Evolutionary conservation across 2,113 vertebrate genomes (phyloP), one percentile per base, ranked within the genome.

Genomic region (Symphodus melops): DNA sequence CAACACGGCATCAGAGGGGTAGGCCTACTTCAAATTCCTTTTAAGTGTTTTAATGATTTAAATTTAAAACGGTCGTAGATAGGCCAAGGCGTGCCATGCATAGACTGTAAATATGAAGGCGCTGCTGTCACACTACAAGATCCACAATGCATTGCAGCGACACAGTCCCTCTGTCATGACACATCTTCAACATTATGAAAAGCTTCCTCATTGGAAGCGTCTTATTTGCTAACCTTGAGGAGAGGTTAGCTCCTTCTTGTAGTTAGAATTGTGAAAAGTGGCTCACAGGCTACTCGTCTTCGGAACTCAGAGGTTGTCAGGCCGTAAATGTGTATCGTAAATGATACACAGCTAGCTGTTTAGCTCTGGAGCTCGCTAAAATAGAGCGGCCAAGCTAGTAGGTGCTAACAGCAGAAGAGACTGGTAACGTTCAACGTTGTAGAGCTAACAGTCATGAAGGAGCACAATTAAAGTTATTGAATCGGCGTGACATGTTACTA

Each of bases 61-160:
- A 2, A 25, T 25, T 25, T 25, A 2, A 25, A 25, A 25, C 25
- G 2, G 25, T 25, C 25, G 25, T 25, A 25, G 25, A 25, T 25
- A 25, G 25, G 25, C 25, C 25, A 2, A 25, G 2, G 2, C 25
- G 25, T 25, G 25, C 25, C 4, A 25, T 25, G 25, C 25, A 25
- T 25, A 4, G 25, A 25, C 25, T 25, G 25, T 25, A 25, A 25
- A 25, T 25, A 25, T 25, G 2, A 25, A 25, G 25, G 25, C 4
- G 25, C 25, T n/a, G 23, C 25, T 20, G n/a, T 33, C 53, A 77
- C 72, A 93, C 93, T 93, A 88, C 93, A 91, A 76, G 8, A 41
- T 74, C 93, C 93, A 92, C 0, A 64, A 89, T 94, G 85, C 94
- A 88, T 41, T 79, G 89, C 88, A 21, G 44, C 66, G 78, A 64